Percentiles rank a stretch among this genome's conserved stretches.
Conservation (phyloP, 2,113 vertebrate genomes). For the Tupaia tana region DNA sequence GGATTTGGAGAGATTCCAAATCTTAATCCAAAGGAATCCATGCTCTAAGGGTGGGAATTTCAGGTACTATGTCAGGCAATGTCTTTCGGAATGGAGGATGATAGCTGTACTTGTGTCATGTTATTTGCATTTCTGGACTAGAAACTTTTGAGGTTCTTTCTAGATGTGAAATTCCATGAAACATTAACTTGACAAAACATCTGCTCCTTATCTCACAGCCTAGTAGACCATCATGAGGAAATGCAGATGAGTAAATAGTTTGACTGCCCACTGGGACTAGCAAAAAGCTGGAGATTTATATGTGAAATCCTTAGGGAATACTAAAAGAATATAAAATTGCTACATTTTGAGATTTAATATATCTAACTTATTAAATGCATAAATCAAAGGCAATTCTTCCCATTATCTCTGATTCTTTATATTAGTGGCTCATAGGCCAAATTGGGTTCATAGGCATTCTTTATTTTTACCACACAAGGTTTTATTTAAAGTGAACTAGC, state of each 20-base stretch:
- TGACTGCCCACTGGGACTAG: conserved; percentile 40
- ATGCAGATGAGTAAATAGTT: conserved; percentile 26
- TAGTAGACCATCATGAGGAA: conserved; percentile 24
- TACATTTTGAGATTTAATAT: conserved; percentile 55
- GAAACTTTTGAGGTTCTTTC: neutral
- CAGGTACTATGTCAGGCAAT: neutral
- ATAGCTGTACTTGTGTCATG: neutral
- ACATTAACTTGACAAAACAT: conserved; percentile 24
- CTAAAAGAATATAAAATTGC: conserved; percentile 30
- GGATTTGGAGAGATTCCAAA: neutral
- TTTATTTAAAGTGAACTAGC: conserved; percentile 45
- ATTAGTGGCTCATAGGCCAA: conserved; percentile 27
- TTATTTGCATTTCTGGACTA: neutral
- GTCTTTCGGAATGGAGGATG: neutral
- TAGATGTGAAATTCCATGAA: neutral
- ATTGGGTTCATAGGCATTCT: neutral
- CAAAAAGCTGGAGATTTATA: conserved; percentile 56
- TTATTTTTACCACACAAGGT: conserved; percentile 41
- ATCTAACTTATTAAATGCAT: conserved; percentile 72
- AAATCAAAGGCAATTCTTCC: conserved; percentile 48
- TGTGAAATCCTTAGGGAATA: conserved; percentile 42
- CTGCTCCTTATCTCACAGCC: conserved; percentile 60
- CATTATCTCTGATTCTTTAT: conserved; percentile 48
- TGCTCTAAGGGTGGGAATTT: neutral
- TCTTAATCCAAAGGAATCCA: neutral